Conservation (phyloP, 1,140 invertebrate species). For the Ostrea edulis region DNA sequence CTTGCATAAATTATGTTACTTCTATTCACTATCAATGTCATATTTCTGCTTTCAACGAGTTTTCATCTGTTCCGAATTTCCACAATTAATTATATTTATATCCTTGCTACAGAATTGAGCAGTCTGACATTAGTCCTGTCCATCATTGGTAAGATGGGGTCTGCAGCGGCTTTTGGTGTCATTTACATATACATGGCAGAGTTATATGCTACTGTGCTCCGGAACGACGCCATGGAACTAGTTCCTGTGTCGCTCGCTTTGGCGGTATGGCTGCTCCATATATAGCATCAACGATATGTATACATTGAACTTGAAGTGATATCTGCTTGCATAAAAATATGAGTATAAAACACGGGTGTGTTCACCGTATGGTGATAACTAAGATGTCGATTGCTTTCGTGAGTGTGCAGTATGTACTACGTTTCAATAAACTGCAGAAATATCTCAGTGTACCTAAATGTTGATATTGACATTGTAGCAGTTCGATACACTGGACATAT, state of each 20-base stretch:
- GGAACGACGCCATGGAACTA: conserved; percentile 89
- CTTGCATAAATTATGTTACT: neutral
- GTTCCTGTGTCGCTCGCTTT: conserved; percentile 88
- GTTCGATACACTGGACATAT: no score
- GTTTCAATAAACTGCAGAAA: no score
- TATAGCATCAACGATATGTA: conserved; percentile 68
- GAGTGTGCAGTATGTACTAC: no score
- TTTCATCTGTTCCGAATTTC: neutral
- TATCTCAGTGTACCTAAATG: no score
- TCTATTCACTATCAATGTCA: neutral
- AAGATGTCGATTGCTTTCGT: no score
- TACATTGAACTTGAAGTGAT: no score
- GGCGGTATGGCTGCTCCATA: conserved; percentile 88
- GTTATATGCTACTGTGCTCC: conserved; percentile 91
- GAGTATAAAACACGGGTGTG: no score
- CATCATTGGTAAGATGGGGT: conserved; percentile 85
- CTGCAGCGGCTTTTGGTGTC: conserved; percentile 81
- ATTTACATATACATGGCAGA: conserved; percentile 91
- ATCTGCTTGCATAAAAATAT: no score
- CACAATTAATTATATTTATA: neutral
- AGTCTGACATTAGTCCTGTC: conserved; percentile 80
- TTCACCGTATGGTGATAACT: no score
- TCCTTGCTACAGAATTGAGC: conserved; percentile 49
- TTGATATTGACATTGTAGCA: no score
- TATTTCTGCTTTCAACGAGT: neutral